Evolutionary conservation across 1,140 invertebrate species (phyloP), one percentile per base, ranked within the genome.

Genomic region (Drosophila melanica): DNA sequence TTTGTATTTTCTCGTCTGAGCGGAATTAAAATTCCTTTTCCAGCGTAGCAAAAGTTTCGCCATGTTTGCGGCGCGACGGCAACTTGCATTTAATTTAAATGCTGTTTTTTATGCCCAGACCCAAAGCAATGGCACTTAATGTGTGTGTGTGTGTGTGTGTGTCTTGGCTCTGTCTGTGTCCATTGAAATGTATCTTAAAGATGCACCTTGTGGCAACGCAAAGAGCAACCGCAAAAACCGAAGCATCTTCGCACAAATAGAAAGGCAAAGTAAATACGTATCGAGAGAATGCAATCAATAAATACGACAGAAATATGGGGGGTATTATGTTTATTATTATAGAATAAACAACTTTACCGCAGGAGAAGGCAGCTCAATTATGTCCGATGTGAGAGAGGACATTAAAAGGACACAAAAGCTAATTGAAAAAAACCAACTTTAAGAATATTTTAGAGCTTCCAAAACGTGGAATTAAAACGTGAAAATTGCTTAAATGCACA

Each of bases 51-150:
- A 39, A 68, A 54, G 20, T 57, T 45, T 47, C 16, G 55, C 20
- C 27, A 16, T 53, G 41, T 10, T 27, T 33, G 50, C n/a, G 11
- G 18, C 23, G 33, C 9, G 57, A 27, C 57, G 66, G 39, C 39
- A 55, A 65, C 60, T 68, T 81, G 75, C 75, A 75, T 81, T 81
- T 81, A 81, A 81, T 81, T 81, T 81, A 69, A 81, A 75, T 66
- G 64, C 50, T 78, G 3, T 77, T 81, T 65, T 63, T 54, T 60
- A 57, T 57, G 45, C 68, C 39, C 54, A 54, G 54, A 42, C 54
- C 12, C 12, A 39, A 42, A 57, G 53, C 37, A 41, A 5, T 42
- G 53, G 50, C 50, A 51, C 27, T 33, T 16, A 14, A 30, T 23
- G 35, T n/a, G 7, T 53, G 14, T 37, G 33, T 20, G 33, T 39